Conservation (phyloP, 2,113 vertebrate species). For the Melanostigma gelatinosum region DNA sequence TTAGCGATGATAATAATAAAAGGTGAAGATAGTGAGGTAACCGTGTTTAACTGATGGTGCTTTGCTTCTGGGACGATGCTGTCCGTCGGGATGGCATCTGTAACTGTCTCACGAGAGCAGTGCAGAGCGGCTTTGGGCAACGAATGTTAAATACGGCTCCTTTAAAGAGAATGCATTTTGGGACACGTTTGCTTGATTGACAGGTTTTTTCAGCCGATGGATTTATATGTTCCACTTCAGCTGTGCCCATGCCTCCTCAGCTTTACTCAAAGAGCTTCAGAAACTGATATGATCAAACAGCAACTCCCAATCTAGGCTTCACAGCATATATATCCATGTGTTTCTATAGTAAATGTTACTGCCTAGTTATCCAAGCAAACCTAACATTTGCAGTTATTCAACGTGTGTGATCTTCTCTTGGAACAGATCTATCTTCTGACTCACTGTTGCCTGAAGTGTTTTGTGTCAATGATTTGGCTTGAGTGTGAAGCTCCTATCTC, state of each 20-base stretch:
- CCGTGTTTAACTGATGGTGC: no score
- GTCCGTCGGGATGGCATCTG: no score
- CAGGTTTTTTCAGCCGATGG: no score
- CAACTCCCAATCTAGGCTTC: neutral
- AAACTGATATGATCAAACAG: neutral
- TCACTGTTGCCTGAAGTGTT: slow-evolving; percentile 15
- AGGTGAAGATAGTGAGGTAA: no score
- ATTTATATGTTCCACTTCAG: neutral
- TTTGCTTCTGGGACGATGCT: no score
- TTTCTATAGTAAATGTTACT: neutral
- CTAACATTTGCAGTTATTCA: neutral
- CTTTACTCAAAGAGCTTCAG: neutral
- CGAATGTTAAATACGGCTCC: no score
- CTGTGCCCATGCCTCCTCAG: neutral
- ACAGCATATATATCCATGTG: neutral
- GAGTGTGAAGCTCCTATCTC: slow-evolving; percentile 4
- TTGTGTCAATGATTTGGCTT: slow-evolving; percentile 29
- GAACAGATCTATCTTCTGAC: slow-evolving; percentile 17
- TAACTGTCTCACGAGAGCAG: no score
- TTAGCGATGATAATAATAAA: no score
- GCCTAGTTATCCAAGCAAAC: neutral
- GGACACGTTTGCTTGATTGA: no score
- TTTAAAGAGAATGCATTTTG: no score
- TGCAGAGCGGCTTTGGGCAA: no score
- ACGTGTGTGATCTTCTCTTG: neutral